Conservation (phyloP, 1,140 invertebrate genomes). For the Carposina sasakii region DNA sequence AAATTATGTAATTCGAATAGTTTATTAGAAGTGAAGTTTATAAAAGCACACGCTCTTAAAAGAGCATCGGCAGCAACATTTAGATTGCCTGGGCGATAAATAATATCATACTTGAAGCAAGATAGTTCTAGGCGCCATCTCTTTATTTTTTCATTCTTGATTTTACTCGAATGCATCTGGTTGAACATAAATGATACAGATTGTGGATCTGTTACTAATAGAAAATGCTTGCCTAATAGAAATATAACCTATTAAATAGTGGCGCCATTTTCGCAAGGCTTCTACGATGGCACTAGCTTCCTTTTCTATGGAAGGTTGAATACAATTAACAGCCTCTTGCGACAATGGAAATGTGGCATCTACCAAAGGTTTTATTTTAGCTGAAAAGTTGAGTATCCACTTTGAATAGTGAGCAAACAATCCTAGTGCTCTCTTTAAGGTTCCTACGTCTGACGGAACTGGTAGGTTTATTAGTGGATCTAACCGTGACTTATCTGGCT, state of each 20-base stretch:
- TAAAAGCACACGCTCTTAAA: slow-evolving; percentile 19
- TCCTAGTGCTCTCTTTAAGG: slow-evolving; percentile 19
- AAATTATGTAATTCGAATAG: slow-evolving; percentile 4
- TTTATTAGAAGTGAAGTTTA: neutral
- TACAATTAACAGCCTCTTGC: slow-evolving; percentile 28
- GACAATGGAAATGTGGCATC: slow-evolving; percentile 22
- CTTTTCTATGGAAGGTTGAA: slow-evolving; percentile 17
- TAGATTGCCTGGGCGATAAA: slow-evolving; percentile 20
- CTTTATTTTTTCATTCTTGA: slow-evolving; percentile 13
- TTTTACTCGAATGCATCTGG: slow-evolving; percentile 7
- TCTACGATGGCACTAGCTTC: slow-evolving; percentile 18
- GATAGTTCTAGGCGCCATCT: slow-evolving; percentile 12
- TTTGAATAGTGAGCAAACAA: slow-evolving; percentile 27
- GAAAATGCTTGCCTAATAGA: slow-evolving; percentile 4
- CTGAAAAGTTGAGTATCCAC: slow-evolving; percentile 23
- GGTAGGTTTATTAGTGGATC: slow-evolving; percentile 15
- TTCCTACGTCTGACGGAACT: slow-evolving; percentile 8
- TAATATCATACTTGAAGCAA: slow-evolving; percentile 13
- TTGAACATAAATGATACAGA: slow-evolving; percentile 11
- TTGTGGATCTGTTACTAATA: slow-evolving; percentile 11
- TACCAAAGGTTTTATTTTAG: slow-evolving; percentile 13
- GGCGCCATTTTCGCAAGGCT: slow-evolving; percentile 14
- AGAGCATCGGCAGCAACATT: slow-evolving; percentile 20
- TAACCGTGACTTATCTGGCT: slow-evolving; percentile 16
- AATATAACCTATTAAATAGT: slow-evolving; percentile 9